A percentile compares a stretch with the other conserved stretches of the same genome.
These are phyloP conservation scores for Eulemur rufifrons DNA, from an alignment of 2,113 vertebrate genomes.

Conservation along the genomic window DNA sequence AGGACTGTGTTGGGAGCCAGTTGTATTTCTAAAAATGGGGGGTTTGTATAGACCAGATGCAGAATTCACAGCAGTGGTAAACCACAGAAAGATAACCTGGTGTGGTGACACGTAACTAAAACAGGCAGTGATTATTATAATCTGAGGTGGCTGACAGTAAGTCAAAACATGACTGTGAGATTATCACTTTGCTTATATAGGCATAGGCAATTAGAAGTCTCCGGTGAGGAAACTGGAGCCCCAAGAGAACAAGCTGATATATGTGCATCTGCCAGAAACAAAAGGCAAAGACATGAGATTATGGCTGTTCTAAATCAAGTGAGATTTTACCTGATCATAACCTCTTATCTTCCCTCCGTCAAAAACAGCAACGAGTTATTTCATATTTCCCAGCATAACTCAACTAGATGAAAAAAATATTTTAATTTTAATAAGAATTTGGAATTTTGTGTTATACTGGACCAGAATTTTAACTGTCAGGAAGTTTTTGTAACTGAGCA, in stretches of 20 bases:
- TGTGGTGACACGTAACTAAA: not conserved
- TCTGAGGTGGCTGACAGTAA: not conserved
- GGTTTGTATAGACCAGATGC: not conserved
- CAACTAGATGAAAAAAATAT: not conserved
- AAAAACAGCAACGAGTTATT: not conserved
- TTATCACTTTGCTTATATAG: not conserved
- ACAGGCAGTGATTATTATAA: not conserved
- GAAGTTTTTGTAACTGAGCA: not conserved
- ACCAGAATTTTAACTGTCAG: not conserved
- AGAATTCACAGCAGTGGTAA: not conserved
- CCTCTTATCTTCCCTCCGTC: not conserved
- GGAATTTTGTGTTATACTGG: not conserved
- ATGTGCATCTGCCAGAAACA: too few relatives aligned
- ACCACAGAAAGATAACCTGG: not conserved
- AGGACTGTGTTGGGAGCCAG: not conserved
- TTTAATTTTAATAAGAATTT: not conserved
- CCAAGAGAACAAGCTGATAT: not conserved
- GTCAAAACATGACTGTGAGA: not conserved
- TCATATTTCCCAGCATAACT: not conserved
- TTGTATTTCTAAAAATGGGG: not conserved
- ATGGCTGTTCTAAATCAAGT: not conserved
- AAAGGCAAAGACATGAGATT: not conserved
- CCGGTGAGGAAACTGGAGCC: not conserved
- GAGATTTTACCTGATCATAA: not conserved
- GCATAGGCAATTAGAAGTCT: not conserved